Percentiles rank a stretch among this genome's conserved stretches.
Evolutionary conservation across 2,888 invertebrate genomes (phyloP).

Genomic region (Drosophila colorata): DNA sequence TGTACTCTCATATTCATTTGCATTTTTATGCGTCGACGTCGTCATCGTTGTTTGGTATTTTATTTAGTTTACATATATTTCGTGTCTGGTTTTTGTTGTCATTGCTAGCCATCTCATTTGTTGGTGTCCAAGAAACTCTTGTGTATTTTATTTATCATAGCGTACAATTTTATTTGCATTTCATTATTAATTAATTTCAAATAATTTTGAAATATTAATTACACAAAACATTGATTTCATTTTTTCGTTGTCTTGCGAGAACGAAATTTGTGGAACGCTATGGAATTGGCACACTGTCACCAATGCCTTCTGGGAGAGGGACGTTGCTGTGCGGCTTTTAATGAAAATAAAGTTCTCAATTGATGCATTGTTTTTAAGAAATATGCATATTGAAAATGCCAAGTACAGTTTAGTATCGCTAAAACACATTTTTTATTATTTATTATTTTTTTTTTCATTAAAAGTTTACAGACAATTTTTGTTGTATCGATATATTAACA

Average conservation of each 20-base stretch:
- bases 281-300: conserved; percentile 23
- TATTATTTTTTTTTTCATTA: not conserved
- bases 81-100: conserved; percentile 8
- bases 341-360: not conserved
- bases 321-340: not conserved
- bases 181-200: conserved; percentile 7
- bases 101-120: conserved; percentile 30
- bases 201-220: not conserved
- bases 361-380: not conserved
- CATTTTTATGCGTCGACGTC: conserved; percentile 61
- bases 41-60: conserved; percentile 38
- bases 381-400: not conserved
- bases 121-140: conserved; percentile 12
- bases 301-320: not conserved
- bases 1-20: conserved; percentile 54
- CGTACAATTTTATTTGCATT: not conserved
- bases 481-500: not conserved
- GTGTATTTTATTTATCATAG: not conserved
- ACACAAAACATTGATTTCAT: too few species aligned
- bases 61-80: conserved; percentile 50
- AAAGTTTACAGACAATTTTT: not conserved
- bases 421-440: not conserved
- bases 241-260: not conserved
- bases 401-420: not conserved
- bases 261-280: conserved; percentile 3